phyloP scores from a whole-genome alignment of 1,140 invertebrate species.

The Physella acuta region DNA sequence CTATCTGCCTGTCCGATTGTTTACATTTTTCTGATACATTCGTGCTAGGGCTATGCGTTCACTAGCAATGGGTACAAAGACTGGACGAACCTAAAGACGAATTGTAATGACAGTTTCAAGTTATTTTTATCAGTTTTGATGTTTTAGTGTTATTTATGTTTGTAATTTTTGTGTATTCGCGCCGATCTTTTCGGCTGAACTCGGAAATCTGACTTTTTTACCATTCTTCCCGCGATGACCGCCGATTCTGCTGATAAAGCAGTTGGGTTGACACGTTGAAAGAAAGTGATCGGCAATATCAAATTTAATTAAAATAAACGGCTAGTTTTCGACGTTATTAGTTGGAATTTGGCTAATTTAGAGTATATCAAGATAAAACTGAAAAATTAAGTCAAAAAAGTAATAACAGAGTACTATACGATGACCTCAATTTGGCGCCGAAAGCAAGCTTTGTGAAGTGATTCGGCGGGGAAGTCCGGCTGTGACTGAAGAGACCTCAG shows the following conservation, averaged over 20 bases:
- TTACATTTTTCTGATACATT: slow-evolving; percentile 12
- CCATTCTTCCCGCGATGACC: slow-evolving; percentile 6
- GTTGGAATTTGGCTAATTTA: background rate
- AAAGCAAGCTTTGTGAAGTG: slow-evolving; percentile 22
- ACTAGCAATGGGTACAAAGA: background rate
- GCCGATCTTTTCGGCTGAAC: slow-evolving; percentile 8
- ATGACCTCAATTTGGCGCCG: slow-evolving; percentile 24
- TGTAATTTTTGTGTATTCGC: slow-evolving; percentile 18
- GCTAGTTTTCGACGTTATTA: background rate
- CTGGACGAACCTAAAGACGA: background rate
- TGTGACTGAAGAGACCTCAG: background rate
- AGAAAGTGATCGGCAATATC: background rate
- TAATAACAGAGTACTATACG: background rate
- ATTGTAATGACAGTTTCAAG: background rate
- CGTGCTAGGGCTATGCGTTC: background rate
- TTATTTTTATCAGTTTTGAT: background rate
- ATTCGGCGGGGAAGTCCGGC: slow-evolving; percentile 22
- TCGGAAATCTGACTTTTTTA: slow-evolving; percentile 17
- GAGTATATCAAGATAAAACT: background rate
- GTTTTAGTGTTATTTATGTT: background rate
- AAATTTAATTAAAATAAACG: background rate
- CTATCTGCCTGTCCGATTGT: background rate
- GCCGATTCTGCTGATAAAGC: slow-evolving; percentile 18
- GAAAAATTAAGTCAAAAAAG: background rate
- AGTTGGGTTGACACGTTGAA: background rate